phyloP scores from a whole-genome alignment of 1,140 invertebrate genomes.

The Armadillidium nasatum region DNA sequence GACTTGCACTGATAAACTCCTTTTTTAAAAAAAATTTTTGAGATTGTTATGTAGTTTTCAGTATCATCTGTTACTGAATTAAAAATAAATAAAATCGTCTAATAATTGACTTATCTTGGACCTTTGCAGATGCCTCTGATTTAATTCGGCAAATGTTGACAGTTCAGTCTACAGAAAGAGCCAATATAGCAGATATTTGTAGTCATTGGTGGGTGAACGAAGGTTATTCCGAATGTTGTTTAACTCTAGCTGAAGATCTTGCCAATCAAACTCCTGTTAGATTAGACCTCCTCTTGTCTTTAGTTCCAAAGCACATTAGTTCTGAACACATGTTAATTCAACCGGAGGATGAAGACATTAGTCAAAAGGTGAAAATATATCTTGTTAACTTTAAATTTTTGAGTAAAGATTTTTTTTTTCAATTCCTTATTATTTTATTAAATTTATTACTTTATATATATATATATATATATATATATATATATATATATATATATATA shows the following conservation, averaged over 20 bases:
- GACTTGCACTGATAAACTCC: not conserved
- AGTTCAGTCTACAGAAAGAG: slow-evolving; percentile 79
- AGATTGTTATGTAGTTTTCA: too few relatives aligned
- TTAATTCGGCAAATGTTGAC: slow-evolving; percentile 91
- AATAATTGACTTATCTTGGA: not conserved
- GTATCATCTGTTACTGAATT: too few relatives aligned
- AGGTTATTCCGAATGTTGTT: slow-evolving; percentile 73
- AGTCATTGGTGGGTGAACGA: slow-evolving; percentile 88
- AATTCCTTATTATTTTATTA: too few relatives aligned
- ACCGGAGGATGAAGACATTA: slow-evolving; percentile 40
- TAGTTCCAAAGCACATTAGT: slow-evolving; percentile 59
- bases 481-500: too few relatives aligned
- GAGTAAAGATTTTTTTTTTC: too few relatives aligned
- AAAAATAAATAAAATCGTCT: too few relatives aligned
- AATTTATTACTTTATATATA: too few relatives aligned
- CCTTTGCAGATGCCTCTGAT: slow-evolving; percentile 75
- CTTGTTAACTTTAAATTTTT: too few relatives aligned
- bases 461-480: too few relatives aligned
- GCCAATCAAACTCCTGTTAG: slow-evolving; percentile 84
- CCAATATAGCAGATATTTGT: slow-evolving; percentile 90
- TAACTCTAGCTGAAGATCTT: slow-evolving; percentile 78
- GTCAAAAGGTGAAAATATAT: not conserved
- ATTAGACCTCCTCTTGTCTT: slow-evolving; percentile 76
- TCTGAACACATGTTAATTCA: slow-evolving; percentile 45
- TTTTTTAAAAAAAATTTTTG: too few relatives aligned